Base-by-base conservation (phyloP, 2,797 vertebrate genomes). In the Bovichtus variegatus region DNA sequence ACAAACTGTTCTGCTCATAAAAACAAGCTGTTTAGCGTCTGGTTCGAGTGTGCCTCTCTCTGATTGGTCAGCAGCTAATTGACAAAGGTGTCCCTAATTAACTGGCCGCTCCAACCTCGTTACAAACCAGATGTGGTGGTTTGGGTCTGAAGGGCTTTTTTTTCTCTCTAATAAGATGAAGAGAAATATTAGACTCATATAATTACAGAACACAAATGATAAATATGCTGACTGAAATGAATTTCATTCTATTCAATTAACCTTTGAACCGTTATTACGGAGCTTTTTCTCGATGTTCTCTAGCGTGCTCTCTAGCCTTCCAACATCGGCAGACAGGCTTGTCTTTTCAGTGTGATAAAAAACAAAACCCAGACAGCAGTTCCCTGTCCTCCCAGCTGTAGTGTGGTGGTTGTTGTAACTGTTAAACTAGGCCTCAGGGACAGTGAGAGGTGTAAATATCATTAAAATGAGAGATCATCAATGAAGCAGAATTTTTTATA, bases 21-120 rank as follows among this genome's bases (percentile, higher is more conserved):
- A 85, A 87, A 63, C 79, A 90, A 86, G 84, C 85, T 87, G 87
- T 75, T 88, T 34, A 8, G 77, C 77, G n/a, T 83, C 90, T 86
- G 82, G 57, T 79, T 58, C 31, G 3, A 23, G 61, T 4, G 27
- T 51, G 81, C 75, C 29, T 47, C 63, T 7, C 74, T 73, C 82
- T 44, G 74, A 93, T 87, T 94, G 91, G 91, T 81, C 83, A 53
- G 69, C 23, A 10, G 83, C 74, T 89, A 91, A 91, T 89, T 90
- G 87, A 82, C 80, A 77, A 83, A 70, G 71, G 75, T 87, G 71
- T 64, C 15, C 43, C 70, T 85, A 79, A 91, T 92, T 85, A 90
- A 80, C 68, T 34, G n/a, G 59, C 53, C 43, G 75, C 41, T 65
- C 85, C 60, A 34, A 31, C 74, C 74, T 87, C 51, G 23, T 89